Evolutionary conservation across 37 sponge, comb jelly and placozoan species (phyloP), one percentile per base, ranked within the genome.

Genomic region (Hexactinellida sp.): DNA sequence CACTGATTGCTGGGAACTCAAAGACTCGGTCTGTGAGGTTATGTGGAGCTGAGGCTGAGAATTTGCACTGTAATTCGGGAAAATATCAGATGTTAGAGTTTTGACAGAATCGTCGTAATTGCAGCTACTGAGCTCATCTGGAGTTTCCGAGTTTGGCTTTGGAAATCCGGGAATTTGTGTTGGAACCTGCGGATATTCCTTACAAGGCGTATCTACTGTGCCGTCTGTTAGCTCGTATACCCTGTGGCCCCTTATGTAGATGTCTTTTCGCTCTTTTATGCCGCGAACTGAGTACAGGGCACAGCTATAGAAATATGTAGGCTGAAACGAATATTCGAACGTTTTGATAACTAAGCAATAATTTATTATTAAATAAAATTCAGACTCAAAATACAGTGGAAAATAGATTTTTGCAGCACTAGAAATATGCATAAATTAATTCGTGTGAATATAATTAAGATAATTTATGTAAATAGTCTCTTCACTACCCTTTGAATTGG

Each of bases 101-200:
- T n/a, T n/a, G 16, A 47, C 16, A 10, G 76, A n/a, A 10, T 63
- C 76, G 25, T 63, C 76, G 34, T 25, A 63, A 3, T 3, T 1
- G 13, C 76, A 63, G 34, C 76, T 63, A n/a, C 76, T 63, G 28
- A 63, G 76, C 30, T 63, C 76, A n/a, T 63, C 76, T n/a, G 76
- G 76, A 7, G 76, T 63, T 63, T 63, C 76, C 34, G 25, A 7
- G 28, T 25, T 25, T 3, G 76, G 13, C 76, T 63, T 63, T 7
- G 76, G 76, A 23, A 63, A 63, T 10, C 76, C 76, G 3, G 76
- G 76, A 21, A 63, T 63, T n/a, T 63, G 76, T 10, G 76, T 63
- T 7, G 76, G 76, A 7, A 63, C 76, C 76, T 63, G 76, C 13
- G 76, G 76, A 23, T 63, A 63, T n/a, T 63, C 76, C 76, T 63